A percentile compares a stretch with the other conserved stretches of the same genome.
Conservation (phyloP, 53 echinoderm and acorn worm genomes). For the Astropecten irregularis region DNA sequence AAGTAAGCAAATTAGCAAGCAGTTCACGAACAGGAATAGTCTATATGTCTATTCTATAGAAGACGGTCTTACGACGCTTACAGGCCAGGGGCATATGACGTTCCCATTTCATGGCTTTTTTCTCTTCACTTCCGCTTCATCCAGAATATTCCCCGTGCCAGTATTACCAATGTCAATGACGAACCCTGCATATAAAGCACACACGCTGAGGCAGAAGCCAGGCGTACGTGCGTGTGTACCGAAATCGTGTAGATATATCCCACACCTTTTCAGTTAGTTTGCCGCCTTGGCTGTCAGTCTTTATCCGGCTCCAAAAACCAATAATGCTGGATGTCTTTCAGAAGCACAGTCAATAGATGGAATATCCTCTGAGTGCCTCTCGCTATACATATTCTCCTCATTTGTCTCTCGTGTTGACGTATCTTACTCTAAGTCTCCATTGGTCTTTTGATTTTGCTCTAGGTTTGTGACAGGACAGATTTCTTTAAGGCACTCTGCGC, state of each 20-base stretch:
- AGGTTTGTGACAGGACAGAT: too few relatives aligned
- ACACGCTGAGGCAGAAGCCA: too few relatives aligned
- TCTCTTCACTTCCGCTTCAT: neutral
- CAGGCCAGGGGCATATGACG: neutral
- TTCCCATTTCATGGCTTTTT: neutral
- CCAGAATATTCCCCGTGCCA: neutral
- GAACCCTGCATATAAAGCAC: too few relatives aligned
- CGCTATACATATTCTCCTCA: neutral
- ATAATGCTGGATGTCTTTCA: neutral
- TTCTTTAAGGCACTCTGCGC: neutral
- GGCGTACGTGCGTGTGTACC: neutral
- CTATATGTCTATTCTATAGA: too few relatives aligned
- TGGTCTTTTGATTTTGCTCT: too few relatives aligned
- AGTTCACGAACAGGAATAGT: too few relatives aligned
- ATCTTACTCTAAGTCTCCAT: too few relatives aligned
- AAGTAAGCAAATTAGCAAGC: too few relatives aligned
- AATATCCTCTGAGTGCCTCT: neutral
- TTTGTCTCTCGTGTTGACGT: neutral
- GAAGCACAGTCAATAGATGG: constrained; percentile 17
- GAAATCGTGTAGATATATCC: neutral
- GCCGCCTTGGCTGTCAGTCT: neutral
- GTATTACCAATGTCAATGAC: neutral
- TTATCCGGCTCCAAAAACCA: neutral
- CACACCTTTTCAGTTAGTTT: neutral
- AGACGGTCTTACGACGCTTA: too few relatives aligned